phyloP scores from a whole-genome alignment of 2,888 invertebrate genomes.

The Athalia circularis region DNA sequence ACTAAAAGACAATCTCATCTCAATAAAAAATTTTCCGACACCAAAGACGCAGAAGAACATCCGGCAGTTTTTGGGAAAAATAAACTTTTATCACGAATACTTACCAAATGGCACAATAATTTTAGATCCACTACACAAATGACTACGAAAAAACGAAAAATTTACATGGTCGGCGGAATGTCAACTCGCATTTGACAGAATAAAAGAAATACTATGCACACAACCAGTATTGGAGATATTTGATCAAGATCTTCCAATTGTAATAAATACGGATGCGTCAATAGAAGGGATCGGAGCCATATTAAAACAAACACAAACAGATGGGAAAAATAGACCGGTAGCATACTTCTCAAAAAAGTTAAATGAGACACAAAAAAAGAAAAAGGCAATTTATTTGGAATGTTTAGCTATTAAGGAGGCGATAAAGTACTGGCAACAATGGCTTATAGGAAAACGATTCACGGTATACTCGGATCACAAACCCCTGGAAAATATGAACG shows the following conservation, averaged over 20 bases:
- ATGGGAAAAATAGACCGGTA: conserved; percentile 49
- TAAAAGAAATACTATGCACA: conserved; percentile 49
- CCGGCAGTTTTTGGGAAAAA: conserved; percentile 50
- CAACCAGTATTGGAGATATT: conserved; percentile 51
- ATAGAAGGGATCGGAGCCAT: conserved; percentile 48
- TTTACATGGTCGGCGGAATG: conserved; percentile 52
- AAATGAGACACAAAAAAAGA: conserved; percentile 44
- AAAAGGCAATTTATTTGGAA: conserved; percentile 51
- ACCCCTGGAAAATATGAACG: conserved; percentile 51
- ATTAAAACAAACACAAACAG: conserved; percentile 54
- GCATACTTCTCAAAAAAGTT: conserved; percentile 25
- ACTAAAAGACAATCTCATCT: conserved; percentile 50
- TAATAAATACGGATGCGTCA: conserved; percentile 53
- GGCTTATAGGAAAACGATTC: conserved; percentile 48
- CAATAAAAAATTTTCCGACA: conserved; percentile 49
- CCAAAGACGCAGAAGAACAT: conserved; percentile 47
- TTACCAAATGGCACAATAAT: conserved; percentile 45
- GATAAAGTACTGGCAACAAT: conserved; percentile 51
- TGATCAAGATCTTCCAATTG: conserved; percentile 49
- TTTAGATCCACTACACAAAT: conserved; percentile 43
- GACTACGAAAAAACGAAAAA: conserved; percentile 47
- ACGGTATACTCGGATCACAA: conserved; percentile 48
- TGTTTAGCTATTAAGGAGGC: conserved; percentile 51
- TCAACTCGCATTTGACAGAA: conserved; percentile 36
- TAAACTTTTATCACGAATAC: conserved; percentile 41